Base-by-base conservation (phyloP, 92 coral and sea anemone species). In the Diadumene lineata region DNA sequence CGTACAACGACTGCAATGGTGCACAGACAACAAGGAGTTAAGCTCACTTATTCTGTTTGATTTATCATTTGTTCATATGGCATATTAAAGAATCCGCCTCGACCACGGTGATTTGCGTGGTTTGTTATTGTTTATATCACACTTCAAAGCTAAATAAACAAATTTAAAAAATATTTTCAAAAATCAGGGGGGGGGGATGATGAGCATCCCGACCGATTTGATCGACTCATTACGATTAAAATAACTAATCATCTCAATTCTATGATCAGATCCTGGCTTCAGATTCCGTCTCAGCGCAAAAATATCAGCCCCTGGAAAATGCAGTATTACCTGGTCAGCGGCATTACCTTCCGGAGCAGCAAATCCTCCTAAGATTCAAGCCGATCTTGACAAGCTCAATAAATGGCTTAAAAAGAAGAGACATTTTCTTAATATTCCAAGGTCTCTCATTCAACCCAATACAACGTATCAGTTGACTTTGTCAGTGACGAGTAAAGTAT, bases 371-470 rank as follows among this genome's bases (percentile, higher is more conserved):
- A 34, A 27, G 19, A 17, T 13, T 8, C 13, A 10, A 16, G 21
- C 10, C 9, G 69, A 73, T 65, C 15, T 73, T 34, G 21, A 38
- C 24, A 62, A 57, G 26, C 69, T 73, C 11, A 73, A 73, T 17
- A 31, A 18, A 25, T 11, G 16, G 2, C 69, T 73, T 1, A 24
- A 32, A 1, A 73, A 30, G 2, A 29, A 11, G 16, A 60, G 23
- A 26, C 17, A 18, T 1, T 53, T 7, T 16, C 0, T 53, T 33
- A 18, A 1, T 11, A 72, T 72, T 29, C 30, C 24, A 0, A 72
- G 33, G 24, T 0, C 26, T 1, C 16, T 11, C 23, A 43, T 72
- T 19, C 44, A 21, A 50, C 15, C 65, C 0, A 31, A 31, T n/a
- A 61, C 22, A 7, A 43, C 29, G 23, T 72, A 72, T 18, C 48